A percentile compares a stretch with the other conserved stretches of the same genome.
Conservation (phyloP, 2,888 invertebrate genomes). For the Plagiodera versicolora region DNA sequence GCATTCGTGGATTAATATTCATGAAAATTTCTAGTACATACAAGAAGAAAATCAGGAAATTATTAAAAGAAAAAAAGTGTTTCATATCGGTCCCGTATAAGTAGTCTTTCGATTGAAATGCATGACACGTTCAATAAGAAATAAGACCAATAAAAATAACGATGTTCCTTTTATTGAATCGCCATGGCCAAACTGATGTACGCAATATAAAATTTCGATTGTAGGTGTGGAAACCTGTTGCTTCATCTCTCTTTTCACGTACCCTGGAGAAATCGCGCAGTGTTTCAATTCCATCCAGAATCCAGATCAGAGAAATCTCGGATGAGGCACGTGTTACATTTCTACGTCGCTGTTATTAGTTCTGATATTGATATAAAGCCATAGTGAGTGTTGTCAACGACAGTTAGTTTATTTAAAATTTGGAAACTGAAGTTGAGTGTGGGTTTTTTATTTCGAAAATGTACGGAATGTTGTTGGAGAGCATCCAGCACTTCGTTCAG, state of each 20-base stretch:
- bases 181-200: neutral
- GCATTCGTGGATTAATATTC: slow-evolving; percentile 7
- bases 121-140: neutral
- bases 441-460: slow-evolving; percentile 50
- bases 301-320: neutral
- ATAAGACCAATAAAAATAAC: neutral
- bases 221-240: neutral
- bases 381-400: too few relatives aligned
- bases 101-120: too few relatives aligned
- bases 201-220: neutral
- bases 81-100: too few relatives aligned
- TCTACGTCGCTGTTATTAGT: neutral
- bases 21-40: too few relatives aligned
- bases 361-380: too few relatives aligned
- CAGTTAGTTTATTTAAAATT: neutral
- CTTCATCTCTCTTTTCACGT: neutral
- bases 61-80: too few relatives aligned
- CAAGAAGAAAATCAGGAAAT: too few relatives aligned
- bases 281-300: neutral
- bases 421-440: neutral
- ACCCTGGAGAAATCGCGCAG: too few relatives aligned
- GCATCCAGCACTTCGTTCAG: slow-evolving; percentile 65
- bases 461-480: slow-evolving; percentile 69
- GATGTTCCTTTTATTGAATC: neutral
- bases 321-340: neutral